Evolutionary conservation across 2,888 invertebrate genomes (phyloP).

Genomic region (Chrysolina americana): DNA sequence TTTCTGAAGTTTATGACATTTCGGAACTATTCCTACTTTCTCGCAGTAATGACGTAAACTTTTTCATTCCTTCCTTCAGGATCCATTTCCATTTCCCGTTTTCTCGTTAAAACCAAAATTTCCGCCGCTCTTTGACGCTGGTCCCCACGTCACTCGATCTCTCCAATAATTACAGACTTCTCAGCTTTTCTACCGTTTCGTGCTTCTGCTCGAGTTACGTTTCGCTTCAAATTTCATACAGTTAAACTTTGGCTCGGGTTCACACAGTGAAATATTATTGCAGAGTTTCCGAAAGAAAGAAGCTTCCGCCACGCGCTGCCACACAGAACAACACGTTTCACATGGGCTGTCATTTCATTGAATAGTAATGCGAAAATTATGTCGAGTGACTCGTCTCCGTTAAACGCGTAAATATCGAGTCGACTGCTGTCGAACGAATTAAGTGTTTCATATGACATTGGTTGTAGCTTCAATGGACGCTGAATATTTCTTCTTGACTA

Average conservation of each 20-base stretch:
- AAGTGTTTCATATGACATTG: background rate
- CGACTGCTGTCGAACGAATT: background rate
- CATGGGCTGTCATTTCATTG: constrained; percentile 1
- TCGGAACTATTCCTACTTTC: too few relatives aligned
- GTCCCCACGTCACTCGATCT: background rate
- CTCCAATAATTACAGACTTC: constrained; percentile 13
- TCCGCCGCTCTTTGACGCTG: background rate
- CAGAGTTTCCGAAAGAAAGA: background rate
- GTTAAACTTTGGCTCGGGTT: background rate
- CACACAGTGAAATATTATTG: constrained; percentile 13
- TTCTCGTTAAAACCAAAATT: background rate
- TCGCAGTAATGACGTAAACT: too few relatives aligned
- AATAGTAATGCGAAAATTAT: background rate
- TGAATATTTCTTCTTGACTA: too few relatives aligned
- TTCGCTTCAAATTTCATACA: constrained; percentile 5
- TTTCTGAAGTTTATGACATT: too few relatives aligned
- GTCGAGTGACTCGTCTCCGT: background rate
- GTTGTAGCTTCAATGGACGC: background rate
- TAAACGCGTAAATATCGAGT: background rate
- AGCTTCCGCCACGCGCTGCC: background rate
- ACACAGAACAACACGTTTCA: background rate
- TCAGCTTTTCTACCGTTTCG: background rate
- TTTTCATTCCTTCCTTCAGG: background rate
- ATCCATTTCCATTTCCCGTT: background rate
- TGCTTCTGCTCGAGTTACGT: constrained; percentile 14